Evolutionary conservation across 2,888 invertebrate genomes (phyloP), one percentile per base, ranked within the genome.

Genomic region (Perizoma affinitatum): DNA sequence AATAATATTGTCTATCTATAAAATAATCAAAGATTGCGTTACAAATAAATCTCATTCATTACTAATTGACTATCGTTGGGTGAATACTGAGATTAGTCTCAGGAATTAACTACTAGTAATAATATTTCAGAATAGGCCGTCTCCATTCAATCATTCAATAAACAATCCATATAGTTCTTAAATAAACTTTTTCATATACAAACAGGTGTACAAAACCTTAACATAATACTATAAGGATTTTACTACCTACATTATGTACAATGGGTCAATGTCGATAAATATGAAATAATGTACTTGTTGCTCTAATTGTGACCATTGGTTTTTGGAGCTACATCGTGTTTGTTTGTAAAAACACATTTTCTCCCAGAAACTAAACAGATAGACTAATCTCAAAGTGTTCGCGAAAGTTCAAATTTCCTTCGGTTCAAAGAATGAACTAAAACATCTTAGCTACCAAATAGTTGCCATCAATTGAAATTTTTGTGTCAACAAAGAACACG

Each of bases 21-120:
- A 82, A 80, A 73, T 79, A 74, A 80, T 80, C 77, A 80, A 83
- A 76, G 80, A 58, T 77, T 83, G 76, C 80, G 74, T 83, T 90
- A 88, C 79, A 87, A 86, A 87, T 84, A 87, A 88, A 88, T 87
- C 87, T 90, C 88, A 84, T 84, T 86, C 85, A 85, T 87, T 80
- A 77, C 90, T 92, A 92, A 91, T 90, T 92, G 91, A 92, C 91
- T 92, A 92, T 92, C 91, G 91, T 92, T 92, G 91, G 91, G 91
- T 91, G 90, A 87, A 87, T 82, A 85, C 87, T 86, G 90, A 86
- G 88, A 86, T 83, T 68, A 75, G 78, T 83, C 89, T 79, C 90
- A 87, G 84, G 76, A 79, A 86, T 87, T 89, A 87, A 82, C 83
- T 88, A 87, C 67, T 74, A 63, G 63, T 67, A 58, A 65, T 61